Percentiles rank a stretch among this genome's conserved stretches.
Conservation (phyloP, 2,888 invertebrate species). For the Antheraea yamamai region DNA sequence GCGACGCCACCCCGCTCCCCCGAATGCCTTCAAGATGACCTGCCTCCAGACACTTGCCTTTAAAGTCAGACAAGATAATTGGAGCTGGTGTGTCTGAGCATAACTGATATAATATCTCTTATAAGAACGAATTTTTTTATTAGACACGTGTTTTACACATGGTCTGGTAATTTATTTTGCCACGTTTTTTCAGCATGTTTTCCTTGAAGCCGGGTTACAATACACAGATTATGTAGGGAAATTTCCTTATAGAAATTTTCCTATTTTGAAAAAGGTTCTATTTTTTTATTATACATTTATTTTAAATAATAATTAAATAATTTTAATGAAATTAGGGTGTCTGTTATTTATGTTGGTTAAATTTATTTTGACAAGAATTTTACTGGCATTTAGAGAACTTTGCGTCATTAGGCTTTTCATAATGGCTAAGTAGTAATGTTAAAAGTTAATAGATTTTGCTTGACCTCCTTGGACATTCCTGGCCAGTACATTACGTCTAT, state of each 20-base stretch:
- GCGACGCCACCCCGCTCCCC: constrained; percentile 42
- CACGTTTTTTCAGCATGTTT: neutral
- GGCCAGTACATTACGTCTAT: no score
- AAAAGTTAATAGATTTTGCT: no score
- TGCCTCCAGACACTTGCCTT: constrained; percentile 29
- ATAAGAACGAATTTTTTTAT: neutral
- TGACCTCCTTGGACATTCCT: no score
- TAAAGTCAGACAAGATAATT: constrained; percentile 6
- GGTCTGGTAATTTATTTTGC: constrained; percentile 22
- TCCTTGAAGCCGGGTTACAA: neutral
- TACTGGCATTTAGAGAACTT: no score
- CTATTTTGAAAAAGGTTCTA: no score
- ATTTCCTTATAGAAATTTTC: neutral
- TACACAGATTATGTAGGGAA: neutral
- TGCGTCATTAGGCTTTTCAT: no score
- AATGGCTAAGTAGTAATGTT: no score
- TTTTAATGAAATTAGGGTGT: no score
- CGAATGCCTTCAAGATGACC: constrained; percentile 43
- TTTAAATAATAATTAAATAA: no score
- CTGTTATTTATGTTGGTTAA: no score
- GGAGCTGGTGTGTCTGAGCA: constrained; percentile 3
- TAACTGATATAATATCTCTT: neutral
- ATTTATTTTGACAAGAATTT: no score
- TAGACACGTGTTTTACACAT: constrained; percentile 43
- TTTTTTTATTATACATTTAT: no score